phyloP scores from a whole-genome alignment of 2,888 invertebrate species.

The Spilarctia lutea region DNA sequence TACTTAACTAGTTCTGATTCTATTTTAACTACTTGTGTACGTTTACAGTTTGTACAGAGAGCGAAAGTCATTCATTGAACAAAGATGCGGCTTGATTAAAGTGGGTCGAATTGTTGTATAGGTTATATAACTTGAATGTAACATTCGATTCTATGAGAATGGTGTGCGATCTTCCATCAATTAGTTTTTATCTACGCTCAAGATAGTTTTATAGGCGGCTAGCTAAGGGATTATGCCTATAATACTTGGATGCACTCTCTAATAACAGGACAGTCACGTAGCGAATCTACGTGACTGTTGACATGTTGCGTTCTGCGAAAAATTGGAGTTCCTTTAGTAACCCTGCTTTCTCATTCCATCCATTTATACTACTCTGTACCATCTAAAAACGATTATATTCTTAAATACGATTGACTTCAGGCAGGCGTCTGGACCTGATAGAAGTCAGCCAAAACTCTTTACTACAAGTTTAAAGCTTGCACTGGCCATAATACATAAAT shows the following conservation, averaged over 20 bases:
- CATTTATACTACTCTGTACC: not conserved
- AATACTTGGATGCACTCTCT: too few species aligned
- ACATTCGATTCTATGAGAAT: constrained; percentile 17
- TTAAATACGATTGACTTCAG: too few species aligned
- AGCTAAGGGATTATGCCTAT: not conserved
- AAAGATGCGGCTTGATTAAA: constrained; percentile 47
- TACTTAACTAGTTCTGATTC: constrained; percentile 25
- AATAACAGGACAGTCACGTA: not conserved
- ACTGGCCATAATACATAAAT: not conserved
- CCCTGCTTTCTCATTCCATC: not conserved
- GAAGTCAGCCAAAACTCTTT: too few species aligned
- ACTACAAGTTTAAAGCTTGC: too few species aligned
- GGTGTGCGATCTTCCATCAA: constrained; percentile 5
- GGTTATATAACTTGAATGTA: constrained; percentile 40
- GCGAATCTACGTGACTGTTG: too few species aligned
- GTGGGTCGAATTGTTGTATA: constrained; percentile 42
- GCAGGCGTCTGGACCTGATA: too few species aligned
- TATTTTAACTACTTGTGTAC: constrained; percentile 39
- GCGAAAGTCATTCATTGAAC: constrained; percentile 46
- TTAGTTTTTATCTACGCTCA: not conserved
- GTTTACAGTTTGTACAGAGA: constrained; percentile 25
- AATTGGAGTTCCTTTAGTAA: not conserved
- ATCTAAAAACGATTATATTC: too few species aligned
- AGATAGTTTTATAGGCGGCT: not conserved
- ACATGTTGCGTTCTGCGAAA: not conserved